A percentile compares a stretch with the other conserved stretches of the same genome.
Evolutionary conservation across 2,113 vertebrate species (phyloP).

Genomic region (Pyrgilauda ruficollis): DNA sequence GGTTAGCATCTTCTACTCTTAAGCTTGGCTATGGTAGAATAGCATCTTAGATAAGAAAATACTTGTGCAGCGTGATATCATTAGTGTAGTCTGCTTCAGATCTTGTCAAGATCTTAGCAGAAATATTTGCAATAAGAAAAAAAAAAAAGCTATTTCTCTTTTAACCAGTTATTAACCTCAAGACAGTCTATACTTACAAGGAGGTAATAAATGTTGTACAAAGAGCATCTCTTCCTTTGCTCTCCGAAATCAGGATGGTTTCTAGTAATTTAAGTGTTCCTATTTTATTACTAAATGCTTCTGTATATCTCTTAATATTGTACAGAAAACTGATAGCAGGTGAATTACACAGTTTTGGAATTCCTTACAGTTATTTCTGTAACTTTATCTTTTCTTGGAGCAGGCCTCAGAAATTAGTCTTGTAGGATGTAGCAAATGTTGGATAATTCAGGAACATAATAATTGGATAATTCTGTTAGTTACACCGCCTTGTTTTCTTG

Average conservation of each 20-base stretch:
- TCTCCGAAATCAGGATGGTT: background rate
- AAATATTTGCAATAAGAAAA: background rate
- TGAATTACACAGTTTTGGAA: background rate
- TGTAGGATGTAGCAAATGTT: background rate
- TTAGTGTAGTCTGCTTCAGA: background rate
- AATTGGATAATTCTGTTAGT: background rate
- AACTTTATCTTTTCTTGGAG: background rate
- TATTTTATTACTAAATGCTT: background rate
- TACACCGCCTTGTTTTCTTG: background rate
- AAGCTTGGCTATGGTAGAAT: background rate
- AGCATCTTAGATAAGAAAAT: background rate
- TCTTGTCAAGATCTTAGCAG: background rate
- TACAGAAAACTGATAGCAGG: background rate
- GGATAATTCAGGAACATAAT: background rate
- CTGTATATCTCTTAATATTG: background rate
- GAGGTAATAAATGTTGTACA: background rate
- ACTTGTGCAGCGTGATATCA: background rate
- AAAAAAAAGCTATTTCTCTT: background rate
- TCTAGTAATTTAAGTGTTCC: background rate
- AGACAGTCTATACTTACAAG: background rate
- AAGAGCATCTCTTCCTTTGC: background rate
- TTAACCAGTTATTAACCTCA: background rate
- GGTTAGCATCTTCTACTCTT: background rate
- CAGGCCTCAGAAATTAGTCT: background rate
- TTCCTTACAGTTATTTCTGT: background rate